Evolutionary conservation across 2,797 vertebrate genomes (phyloP).

Genomic region (Tiaroga cobitis): DNA sequence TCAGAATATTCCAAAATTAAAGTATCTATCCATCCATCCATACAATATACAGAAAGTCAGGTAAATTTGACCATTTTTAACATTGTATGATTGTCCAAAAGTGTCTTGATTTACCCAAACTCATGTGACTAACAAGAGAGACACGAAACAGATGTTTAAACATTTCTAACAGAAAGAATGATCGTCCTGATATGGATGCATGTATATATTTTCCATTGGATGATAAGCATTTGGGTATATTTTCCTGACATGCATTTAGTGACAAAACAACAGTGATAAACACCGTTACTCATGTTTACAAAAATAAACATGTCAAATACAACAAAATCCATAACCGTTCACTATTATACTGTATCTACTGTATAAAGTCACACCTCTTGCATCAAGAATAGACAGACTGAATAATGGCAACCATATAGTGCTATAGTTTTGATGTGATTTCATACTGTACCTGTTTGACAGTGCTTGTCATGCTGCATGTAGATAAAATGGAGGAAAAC

Average conservation of each 20-base stretch:
- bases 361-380: neutral
- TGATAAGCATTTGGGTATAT: neutral
- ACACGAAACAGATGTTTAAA: neutral
- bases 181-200: neutral
- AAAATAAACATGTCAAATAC: neutral
- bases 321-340: neutral
- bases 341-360: neutral
- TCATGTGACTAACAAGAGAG: neutral
- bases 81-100: neutral
- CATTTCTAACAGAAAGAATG: neutral
- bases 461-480: slow-evolving; percentile 83
- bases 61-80: neutral
- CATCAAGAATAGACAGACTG: slow-evolving; percentile 4
- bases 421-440: neutral
- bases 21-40: neutral
- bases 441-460: slow-evolving; percentile 80
- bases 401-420: slow-evolving; percentile 13
- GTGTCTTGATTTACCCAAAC: neutral
- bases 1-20: neutral
- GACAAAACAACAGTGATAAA: neutral
- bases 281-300: neutral
- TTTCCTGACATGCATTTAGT: neutral
- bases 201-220: neutral
- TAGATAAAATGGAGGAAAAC: slow-evolving; percentile 74
- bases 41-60: neutral